Evolutionary conservation across 2,113 vertebrate species (phyloP).

Genomic region (Engystomops pustulosus): DNA sequence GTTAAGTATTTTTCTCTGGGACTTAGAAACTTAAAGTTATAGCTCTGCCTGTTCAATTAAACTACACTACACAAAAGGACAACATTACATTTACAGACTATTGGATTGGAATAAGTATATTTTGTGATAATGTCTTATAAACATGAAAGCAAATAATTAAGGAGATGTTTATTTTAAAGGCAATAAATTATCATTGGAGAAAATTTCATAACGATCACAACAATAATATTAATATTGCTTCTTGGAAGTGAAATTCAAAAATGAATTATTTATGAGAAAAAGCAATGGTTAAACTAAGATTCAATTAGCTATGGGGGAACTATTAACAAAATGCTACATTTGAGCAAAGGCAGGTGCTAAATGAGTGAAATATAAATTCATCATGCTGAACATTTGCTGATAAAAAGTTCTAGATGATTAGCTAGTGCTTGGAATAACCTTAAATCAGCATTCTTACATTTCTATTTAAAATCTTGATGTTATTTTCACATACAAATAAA

Average conservation of each 20-base stretch:
- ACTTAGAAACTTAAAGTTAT: too few relatives aligned
- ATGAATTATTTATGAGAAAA: background rate
- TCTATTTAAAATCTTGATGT: background rate
- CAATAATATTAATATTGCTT: background rate
- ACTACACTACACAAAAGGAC: too few relatives aligned
- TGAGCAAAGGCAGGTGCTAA: conserved; percentile 10
- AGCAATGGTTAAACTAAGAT: conserved; percentile 5
- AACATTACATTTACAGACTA: too few relatives aligned
- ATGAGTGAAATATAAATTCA: conserved; percentile 17
- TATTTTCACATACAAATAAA: background rate
- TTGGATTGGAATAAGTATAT: too few relatives aligned
- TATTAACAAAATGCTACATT: conserved; percentile 21
- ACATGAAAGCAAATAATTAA: background rate
- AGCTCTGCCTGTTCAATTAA: too few relatives aligned
- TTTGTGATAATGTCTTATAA: background rate
- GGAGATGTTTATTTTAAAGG: background rate
- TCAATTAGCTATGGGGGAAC: background rate
- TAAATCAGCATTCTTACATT: background rate
- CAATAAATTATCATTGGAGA: too few relatives aligned
- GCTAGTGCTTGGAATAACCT: background rate
- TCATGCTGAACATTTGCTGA: conserved; percentile 28
- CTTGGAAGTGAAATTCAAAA: conserved; percentile 11
- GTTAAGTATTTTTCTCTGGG: too few relatives aligned
- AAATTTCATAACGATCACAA: background rate
- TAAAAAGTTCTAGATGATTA: background rate